Conservation (phyloP, 2,113 vertebrate genomes). For the Ancistrus triradiatus region DNA sequence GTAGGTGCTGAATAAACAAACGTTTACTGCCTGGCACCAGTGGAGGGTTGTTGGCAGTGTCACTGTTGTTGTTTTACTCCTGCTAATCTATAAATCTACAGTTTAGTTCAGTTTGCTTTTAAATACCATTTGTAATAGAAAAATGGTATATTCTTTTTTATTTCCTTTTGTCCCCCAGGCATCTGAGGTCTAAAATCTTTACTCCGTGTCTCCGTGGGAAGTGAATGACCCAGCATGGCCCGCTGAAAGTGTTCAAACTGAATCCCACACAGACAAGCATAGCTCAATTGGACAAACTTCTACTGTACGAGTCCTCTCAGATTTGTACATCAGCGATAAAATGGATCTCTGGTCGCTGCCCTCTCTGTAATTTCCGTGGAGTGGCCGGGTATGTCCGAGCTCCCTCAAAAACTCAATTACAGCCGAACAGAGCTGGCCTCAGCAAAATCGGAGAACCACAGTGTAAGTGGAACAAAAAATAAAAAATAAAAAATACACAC, state of each 20-base stretch:
- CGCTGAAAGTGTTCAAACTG: slow-evolving; percentile 41
- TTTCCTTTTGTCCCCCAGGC: no score
- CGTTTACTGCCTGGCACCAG: no score
- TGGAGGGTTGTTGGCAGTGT: no score
- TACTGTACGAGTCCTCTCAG: slow-evolving; percentile 39
- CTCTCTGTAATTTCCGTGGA: slow-evolving; percentile 30
- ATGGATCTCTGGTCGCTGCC: slow-evolving; percentile 23
- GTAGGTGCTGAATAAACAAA: no score
- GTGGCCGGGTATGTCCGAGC: slow-evolving; percentile 4
- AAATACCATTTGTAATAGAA: no score
- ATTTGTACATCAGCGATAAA: slow-evolving; percentile 26
- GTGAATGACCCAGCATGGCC: neutral
- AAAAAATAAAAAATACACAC: neutral
- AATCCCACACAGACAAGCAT: slow-evolving; percentile 45
- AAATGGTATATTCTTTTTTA: no score
- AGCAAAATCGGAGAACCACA: neutral
- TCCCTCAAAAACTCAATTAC: slow-evolving; percentile 43
- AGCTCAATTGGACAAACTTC: slow-evolving; percentile 47
- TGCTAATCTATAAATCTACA: neutral
- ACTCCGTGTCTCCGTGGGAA: neutral
- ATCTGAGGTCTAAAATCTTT: no score
- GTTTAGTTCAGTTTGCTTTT: neutral
- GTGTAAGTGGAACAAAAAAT: slow-evolving; percentile 9
- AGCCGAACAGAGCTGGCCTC: slow-evolving; percentile 15
- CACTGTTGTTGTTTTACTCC: no score